Evolutionary conservation across 2,888 invertebrate genomes (phyloP).

Genomic region (Acleris laterana): DNA sequence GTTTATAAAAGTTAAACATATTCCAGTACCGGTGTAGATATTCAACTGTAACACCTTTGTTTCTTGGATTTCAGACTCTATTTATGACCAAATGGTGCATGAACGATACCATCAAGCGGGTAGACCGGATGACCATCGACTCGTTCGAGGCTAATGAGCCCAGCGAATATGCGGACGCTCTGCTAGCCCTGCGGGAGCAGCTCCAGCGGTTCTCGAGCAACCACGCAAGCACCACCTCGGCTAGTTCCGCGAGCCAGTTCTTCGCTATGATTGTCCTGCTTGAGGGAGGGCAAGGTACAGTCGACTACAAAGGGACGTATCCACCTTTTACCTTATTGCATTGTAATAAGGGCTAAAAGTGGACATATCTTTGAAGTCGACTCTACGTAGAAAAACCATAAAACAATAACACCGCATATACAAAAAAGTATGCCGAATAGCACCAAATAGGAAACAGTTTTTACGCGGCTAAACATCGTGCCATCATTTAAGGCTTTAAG

Average conservation of each 20-base stretch:
- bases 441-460: too few relatives aligned
- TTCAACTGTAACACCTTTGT: not conserved
- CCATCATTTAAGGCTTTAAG: too few relatives aligned
- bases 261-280: slow-evolving; percentile 81
- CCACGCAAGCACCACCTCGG: slow-evolving; percentile 75
- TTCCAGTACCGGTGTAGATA: too few relatives aligned
- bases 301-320: not conserved
- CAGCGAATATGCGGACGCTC: slow-evolving; percentile 56
- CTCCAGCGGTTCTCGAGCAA: slow-evolving; percentile 53
- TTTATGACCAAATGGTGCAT: slow-evolving; percentile 55
- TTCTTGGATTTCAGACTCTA: slow-evolving; percentile 53
- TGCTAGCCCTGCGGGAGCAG: slow-evolving; percentile 49
- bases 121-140: slow-evolving; percentile 60
- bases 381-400: too few relatives aligned
- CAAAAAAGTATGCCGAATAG: too few relatives aligned
- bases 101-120: slow-evolving; percentile 55
- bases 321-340: too few relatives aligned
- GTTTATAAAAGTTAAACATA: too few relatives aligned
- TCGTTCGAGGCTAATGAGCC: slow-evolving; percentile 47
- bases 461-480: too few relatives aligned
- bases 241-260: slow-evolving; percentile 82
- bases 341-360: too few relatives aligned
- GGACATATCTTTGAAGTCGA: too few relatives aligned
- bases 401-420: too few relatives aligned
- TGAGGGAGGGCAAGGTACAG: slow-evolving; percentile 74